These are phyloP conservation scores for Neotoxoptera formosana DNA, from an alignment of 1,140 invertebrate species.

Conservation along the genomic window DNA sequence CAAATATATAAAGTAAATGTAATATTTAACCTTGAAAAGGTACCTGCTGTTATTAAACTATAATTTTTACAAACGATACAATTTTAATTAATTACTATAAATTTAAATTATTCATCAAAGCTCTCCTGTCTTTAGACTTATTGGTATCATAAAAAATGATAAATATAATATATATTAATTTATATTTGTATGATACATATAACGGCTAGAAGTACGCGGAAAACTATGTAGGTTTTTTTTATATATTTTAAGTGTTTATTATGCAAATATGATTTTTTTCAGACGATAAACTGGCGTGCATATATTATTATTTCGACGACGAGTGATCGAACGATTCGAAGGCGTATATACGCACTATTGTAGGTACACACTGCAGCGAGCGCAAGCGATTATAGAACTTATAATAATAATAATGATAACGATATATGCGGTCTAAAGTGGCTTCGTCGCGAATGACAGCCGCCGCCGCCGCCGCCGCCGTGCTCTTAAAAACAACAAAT, in stretches of 20 bases:
- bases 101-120: too few species aligned
- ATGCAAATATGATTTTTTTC: too few species aligned
- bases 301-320: background rate
- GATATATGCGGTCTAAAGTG: background rate
- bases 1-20: background rate
- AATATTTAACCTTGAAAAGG: background rate
- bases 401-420: background rate
- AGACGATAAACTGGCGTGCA: background rate
- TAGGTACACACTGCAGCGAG: background rate
- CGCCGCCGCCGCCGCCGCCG: background rate
- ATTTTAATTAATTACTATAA: too few species aligned
- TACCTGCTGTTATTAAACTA: background rate
- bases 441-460: background rate
- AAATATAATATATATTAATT: too few species aligned
- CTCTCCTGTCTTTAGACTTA: too few species aligned
- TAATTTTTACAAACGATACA: too few species aligned
- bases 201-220: background rate
- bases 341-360: background rate
- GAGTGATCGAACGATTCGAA: background rate
- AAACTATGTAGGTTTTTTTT: too few species aligned
- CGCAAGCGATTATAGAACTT: background rate
- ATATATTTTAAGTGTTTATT: too few species aligned
- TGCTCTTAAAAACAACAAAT: conserved; percentile 39
- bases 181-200: too few species aligned
- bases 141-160: too few species aligned